Conservation (phyloP, 2,113 vertebrate species). For the Epinephelus cyanopodus region DNA sequence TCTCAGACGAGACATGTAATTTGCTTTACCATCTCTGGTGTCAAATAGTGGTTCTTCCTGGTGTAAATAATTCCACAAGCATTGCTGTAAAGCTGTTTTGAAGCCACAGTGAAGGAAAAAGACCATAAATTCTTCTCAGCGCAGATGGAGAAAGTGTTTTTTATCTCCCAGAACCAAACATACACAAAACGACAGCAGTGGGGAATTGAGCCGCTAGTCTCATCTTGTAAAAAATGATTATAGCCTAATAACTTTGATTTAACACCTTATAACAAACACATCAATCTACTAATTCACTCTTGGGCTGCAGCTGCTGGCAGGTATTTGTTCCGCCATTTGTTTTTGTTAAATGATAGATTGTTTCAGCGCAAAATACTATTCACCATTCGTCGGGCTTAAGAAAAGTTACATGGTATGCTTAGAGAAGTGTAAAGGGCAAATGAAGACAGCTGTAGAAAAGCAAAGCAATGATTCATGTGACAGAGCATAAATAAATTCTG, state of each 20-base stretch:
- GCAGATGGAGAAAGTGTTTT: slow-evolving; percentile 56
- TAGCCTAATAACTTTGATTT: slow-evolving; percentile 76
- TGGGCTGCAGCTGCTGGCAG: slow-evolving; percentile 47
- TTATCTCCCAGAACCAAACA: slow-evolving; percentile 53
- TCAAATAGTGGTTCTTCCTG: slow-evolving; percentile 6
- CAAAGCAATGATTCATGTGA: slow-evolving; percentile 32
- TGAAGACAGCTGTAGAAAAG: slow-evolving; percentile 21
- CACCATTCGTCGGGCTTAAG: slow-evolving; percentile 7
- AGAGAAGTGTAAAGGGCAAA: not conserved
- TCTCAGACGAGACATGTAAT: slow-evolving; percentile 9
- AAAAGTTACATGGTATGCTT: slow-evolving; percentile 22
- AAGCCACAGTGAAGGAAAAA: slow-evolving; percentile 32
- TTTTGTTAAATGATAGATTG: slow-evolving; percentile 69
- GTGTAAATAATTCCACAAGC: slow-evolving; percentile 28
- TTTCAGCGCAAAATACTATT: slow-evolving; percentile 55
- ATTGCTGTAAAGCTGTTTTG: slow-evolving; percentile 31
- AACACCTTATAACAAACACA: slow-evolving; percentile 76
- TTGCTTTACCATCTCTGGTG: slow-evolving; percentile 13
- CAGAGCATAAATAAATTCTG: slow-evolving; percentile 17
- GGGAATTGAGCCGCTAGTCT: slow-evolving; percentile 25
- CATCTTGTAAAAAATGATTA: slow-evolving; percentile 75
- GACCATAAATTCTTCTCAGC: slow-evolving; percentile 47
- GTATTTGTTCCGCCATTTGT: slow-evolving; percentile 66
- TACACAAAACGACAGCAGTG: slow-evolving; percentile 25
- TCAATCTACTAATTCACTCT: slow-evolving; percentile 62